Evolutionary conservation across 2,113 vertebrate genomes (phyloP).

Genomic region (Centropus bengalensis): DNA sequence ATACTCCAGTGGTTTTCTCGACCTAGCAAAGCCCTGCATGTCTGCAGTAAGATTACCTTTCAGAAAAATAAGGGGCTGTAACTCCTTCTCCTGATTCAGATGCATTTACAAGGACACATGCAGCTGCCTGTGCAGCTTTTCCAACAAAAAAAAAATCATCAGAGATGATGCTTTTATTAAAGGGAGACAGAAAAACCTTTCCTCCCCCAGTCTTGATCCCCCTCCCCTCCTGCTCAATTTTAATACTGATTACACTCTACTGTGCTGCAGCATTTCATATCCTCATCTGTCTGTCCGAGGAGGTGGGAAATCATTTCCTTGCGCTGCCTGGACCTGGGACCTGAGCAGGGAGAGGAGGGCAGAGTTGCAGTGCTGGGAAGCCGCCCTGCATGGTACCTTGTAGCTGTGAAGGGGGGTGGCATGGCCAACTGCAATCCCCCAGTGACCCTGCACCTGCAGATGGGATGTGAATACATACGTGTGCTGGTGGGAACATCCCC

Average conservation of each 20-base stretch:
- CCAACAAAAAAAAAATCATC: neutral
- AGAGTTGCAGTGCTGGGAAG: neutral
- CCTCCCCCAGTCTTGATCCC: accelerated
- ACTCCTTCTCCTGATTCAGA: neutral
- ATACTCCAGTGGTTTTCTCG: neutral
- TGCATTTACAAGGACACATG: neutral
- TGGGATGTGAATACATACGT: accelerated
- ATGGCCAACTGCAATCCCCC: accelerated
- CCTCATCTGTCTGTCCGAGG: too few species aligned
- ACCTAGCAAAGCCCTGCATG: neutral
- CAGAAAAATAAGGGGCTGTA: neutral
- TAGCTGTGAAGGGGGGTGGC: neutral
- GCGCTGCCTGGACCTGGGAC: too few species aligned
- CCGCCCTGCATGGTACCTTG: accelerated
- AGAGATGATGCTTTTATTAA: neutral
- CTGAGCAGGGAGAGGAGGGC: too few species aligned
- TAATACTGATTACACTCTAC: too few species aligned
- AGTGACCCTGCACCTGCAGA: neutral
- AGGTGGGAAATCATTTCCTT: too few species aligned
- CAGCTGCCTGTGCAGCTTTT: neutral
- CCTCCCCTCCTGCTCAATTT: neutral
- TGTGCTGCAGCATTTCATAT: too few species aligned
- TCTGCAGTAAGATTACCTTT: neutral
- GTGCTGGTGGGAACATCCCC: neutral
- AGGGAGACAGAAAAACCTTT: neutral